Conservation (phyloP, 2,797 vertebrate species). For the Lepus oiostolus region DNA sequence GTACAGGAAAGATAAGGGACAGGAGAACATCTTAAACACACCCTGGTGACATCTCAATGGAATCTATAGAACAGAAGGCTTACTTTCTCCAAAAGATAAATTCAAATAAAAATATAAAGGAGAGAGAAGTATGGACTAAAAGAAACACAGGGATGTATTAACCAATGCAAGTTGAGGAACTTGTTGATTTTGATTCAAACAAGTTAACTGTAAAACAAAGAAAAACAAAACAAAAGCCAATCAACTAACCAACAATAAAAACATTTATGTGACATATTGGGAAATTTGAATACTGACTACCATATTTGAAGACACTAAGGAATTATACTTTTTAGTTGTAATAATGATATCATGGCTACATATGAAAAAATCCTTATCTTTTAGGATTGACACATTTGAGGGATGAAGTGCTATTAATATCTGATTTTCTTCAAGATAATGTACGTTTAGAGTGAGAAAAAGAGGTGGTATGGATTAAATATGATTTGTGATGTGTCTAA, state of each 20-base stretch:
- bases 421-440: slow-evolving; percentile 31
- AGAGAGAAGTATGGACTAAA: not conserved
- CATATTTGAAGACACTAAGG: not conserved
- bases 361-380: slow-evolving; percentile 11
- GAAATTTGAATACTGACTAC: not conserved
- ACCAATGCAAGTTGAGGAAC: not conserved
- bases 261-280: not conserved
- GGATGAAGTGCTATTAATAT: not conserved
- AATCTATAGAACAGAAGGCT: not conserved
- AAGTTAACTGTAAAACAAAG: not conserved
- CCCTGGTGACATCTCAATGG: not conserved
- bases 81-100: not conserved
- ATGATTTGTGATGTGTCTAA: not conserved
- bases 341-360: not conserved
- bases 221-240: not conserved
- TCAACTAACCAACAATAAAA: not conserved
- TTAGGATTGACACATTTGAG: not conserved
- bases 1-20: not conserved
- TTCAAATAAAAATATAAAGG: not conserved
- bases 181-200: not conserved
- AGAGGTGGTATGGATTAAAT: not conserved
- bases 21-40: not conserved
- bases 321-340: not conserved
- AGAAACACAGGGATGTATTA: not conserved
- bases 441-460: not conserved